Base-by-base conservation (phyloP, 1,140 invertebrate genomes). In the Sinonovacula constricta region DNA sequence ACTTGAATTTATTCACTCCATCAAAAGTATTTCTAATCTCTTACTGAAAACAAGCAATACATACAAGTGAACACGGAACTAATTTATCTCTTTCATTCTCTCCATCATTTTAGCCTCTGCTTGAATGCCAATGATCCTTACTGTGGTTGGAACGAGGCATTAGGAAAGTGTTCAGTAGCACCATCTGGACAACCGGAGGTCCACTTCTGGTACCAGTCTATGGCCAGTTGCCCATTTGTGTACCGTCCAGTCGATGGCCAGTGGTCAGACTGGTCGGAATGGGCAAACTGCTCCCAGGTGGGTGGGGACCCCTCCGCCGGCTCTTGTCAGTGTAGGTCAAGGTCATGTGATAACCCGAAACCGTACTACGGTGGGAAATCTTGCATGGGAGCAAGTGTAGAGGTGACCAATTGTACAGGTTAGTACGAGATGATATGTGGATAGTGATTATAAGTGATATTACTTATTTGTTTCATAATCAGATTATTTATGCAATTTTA, bases 51-150 rank as follows among this genome's bases (percentile, higher is more conserved):
- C n/a, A n/a, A n/a, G n/a, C n/a, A n/a, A n/a, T n/a, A n/a, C n/a
- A n/a, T n/a, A n/a, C n/a, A n/a, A n/a, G n/a, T n/a, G n/a, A n/a
- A n/a, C n/a, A n/a, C n/a, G n/a, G n/a, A n/a, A n/a, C n/a, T n/a
- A n/a, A n/a, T n/a, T n/a, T n/a, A n/a, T n/a, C n/a, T n/a, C n/a
- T n/a, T n/a, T n/a, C n/a, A n/a, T n/a, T n/a, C n/a, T n/a, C n/a
- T n/a, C n/a, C n/a, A n/a, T n/a, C n/a, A n/a, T n/a, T 84, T 33
- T 79, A 91, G 93, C 2, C 93, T 94, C 1, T 98, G 97, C 89
- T 84, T 97, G 24, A 94, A 95, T 83, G 94, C 96, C 0, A 95
- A 95, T 91, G 97, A 98, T 91, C 97, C 97, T 0, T 97, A 98
- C 88, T 98, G 97, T 90, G 97, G 96, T 0, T 98, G 97, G 97